A percentile compares a stretch with the other conserved stretches of the same genome.
phyloP scores from a whole-genome alignment of 1,140 invertebrate genomes.

The Hylaeus volcanicus region DNA sequence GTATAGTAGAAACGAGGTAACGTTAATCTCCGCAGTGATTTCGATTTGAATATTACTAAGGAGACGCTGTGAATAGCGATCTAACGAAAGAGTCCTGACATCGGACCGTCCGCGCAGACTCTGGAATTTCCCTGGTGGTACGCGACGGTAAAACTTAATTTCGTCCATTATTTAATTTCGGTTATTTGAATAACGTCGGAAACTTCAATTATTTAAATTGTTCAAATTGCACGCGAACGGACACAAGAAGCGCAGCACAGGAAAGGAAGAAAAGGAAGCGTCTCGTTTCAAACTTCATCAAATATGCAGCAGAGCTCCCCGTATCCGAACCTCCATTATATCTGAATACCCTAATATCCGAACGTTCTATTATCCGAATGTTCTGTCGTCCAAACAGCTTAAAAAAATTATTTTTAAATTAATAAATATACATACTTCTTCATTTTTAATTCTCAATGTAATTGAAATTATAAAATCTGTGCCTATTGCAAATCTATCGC shows the following conservation, averaged over 20 bases:
- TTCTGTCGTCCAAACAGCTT: too few species aligned
- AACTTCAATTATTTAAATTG: slow-evolving; percentile 33
- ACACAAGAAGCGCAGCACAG: not conserved
- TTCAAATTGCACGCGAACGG: slow-evolving; percentile 15
- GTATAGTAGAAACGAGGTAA: not conserved
- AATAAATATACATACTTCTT: too few species aligned
- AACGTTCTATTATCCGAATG: too few species aligned
- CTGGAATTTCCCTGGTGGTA: slow-evolving; percentile 35
- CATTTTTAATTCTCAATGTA: too few species aligned
- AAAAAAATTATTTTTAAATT: too few species aligned
- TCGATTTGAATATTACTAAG: not conserved
- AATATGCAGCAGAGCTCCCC: not conserved
- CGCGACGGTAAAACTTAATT: slow-evolving; percentile 34
- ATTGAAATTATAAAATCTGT: too few species aligned
- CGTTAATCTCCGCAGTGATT: not conserved
- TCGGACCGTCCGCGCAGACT: not conserved
- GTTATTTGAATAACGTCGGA: slow-evolving; percentile 30
- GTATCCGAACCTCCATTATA: too few species aligned
- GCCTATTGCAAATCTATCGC: too few species aligned
- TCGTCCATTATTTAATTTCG: slow-evolving; percentile 40
- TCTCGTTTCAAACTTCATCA: slow-evolving; percentile 18
- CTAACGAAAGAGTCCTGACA: not conserved
- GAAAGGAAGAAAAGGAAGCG: not conserved
- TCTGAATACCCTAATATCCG: too few species aligned
- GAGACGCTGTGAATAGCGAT: not conserved